Base-by-base conservation (phyloP, 1,140 invertebrate genomes). In the Pectinophora gossypiella region DNA sequence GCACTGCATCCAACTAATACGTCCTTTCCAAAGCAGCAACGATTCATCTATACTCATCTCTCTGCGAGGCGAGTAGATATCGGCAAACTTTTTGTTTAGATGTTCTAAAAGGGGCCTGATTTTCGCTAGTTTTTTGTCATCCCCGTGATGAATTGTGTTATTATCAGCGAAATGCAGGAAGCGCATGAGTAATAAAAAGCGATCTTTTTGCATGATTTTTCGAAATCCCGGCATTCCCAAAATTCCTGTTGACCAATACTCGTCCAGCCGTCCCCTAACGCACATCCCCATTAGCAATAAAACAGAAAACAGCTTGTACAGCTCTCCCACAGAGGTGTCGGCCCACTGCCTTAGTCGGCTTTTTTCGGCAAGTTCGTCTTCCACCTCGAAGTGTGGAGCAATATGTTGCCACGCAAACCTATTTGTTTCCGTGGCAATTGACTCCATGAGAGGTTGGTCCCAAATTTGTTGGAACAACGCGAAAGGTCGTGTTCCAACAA, bases 321-420 rank as follows among this genome's bases (percentile, higher is more conserved):
- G 4, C n/a, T 38, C 35, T 3, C 4, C 3, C n/a, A 13, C n/a
- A 7, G 22, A 23, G 22, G 22, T 23, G 4, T 23, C 22, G 4
- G 10, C 10, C 22, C 22, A 23, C 22, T 23, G 22, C 4, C 22
- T 23, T 10, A 23, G 4, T 23, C 22, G 4, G 4, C 4, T 5
- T 10, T 23, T 23, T 5, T 4, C 22, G 48, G 23, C 47, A 43
- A 10, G 21, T 48, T 19, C 22, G 10, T 23, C 4, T 12, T 19
- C 48, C 2, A 4, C 0, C 12, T 60, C 46, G 3, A 43, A 43
- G 12, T 45, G 16, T n/a, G 38, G 5, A 4, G 53, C 42, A 23
- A 68, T 64, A 15, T 15, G 21, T 27, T 68, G 48, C 62, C 57
- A 62, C 19, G 62, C 66, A 20, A 58, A 64, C 20, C 51, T 16